Evolutionary conservation across 2,797 vertebrate genomes (phyloP).

Genomic region (Bufotes viridis): DNA sequence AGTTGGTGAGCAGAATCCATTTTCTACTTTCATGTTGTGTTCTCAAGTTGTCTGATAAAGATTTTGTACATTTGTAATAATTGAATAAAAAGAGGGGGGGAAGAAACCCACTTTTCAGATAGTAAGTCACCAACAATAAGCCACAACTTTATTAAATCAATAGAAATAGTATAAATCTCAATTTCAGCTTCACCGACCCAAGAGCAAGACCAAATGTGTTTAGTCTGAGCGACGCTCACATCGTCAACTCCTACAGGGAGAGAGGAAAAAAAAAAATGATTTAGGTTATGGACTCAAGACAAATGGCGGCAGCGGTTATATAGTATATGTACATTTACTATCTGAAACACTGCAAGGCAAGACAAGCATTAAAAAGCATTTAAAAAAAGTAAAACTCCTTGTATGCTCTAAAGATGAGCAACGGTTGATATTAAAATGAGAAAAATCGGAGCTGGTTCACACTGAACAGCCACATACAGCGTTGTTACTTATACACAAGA

Average conservation of each 20-base stretch:
- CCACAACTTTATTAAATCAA: slow-evolving; percentile 94
- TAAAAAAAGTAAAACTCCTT: too few species aligned
- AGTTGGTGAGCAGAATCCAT: neutral
- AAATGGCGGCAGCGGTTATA: neutral
- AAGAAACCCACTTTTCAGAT: neutral
- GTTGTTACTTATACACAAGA: too few species aligned
- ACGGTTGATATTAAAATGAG: too few species aligned
- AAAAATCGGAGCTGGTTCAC: too few species aligned
- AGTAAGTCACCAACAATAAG: slow-evolving; percentile 81
- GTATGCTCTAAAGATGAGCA: too few species aligned
- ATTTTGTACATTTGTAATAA: neutral
- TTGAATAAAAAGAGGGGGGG: neutral
- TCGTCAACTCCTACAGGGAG: slow-evolving; percentile 89
- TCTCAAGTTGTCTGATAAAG: neutral
- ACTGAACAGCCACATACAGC: too few species aligned
- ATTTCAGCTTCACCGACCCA: slow-evolving; percentile 83
- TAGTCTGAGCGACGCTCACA: slow-evolving; percentile 79
- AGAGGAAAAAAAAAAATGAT: neutral
- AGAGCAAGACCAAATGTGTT: slow-evolving; percentile 76
- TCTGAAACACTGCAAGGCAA: too few species aligned
- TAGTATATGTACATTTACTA: neutral
- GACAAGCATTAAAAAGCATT: too few species aligned
- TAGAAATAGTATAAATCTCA: slow-evolving; percentile 99
- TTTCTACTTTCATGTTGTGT: neutral
- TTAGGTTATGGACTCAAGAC: neutral